A percentile compares a stretch with the other conserved stretches of the same genome.
phyloP scores from a whole-genome alignment of 1,140 invertebrate genomes.

The Heliconius eleuchia region DNA sequence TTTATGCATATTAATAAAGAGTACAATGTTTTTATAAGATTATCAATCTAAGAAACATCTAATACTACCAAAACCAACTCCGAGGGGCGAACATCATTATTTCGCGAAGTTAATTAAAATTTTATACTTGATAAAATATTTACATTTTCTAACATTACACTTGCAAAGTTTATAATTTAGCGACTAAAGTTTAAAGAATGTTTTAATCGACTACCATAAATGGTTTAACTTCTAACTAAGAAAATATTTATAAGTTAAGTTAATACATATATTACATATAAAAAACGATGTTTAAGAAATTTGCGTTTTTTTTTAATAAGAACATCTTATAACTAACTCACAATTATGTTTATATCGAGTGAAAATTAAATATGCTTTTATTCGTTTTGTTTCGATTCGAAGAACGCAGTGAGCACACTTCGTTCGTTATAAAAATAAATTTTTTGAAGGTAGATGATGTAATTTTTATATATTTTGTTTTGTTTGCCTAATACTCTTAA shows the following conservation, averaged over 20 bases:
- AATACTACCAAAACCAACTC: background rate
- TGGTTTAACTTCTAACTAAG: constrained; percentile 11
- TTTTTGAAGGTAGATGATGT: no score
- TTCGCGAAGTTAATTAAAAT: constrained; percentile 5
- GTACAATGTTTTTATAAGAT: no score
- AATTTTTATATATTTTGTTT: no score
- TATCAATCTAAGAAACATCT: background rate
- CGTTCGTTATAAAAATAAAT: no score
- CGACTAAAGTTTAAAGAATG: constrained; percentile 5
- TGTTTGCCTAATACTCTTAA: no score
- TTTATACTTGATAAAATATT: constrained; percentile 6
- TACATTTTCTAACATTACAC: constrained; percentile 14
- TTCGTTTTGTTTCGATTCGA: no score
- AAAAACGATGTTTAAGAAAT: background rate
- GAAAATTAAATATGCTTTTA: no score
- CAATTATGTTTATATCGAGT: no score
- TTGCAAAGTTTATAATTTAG: constrained; percentile 8
- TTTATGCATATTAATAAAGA: no score
- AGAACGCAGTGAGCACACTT: no score
- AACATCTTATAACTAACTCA: background rate
- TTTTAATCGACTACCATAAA: constrained; percentile 3
- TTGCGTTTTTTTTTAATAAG: background rate
- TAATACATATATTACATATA: background rate
- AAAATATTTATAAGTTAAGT: background rate
- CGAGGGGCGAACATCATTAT: background rate